These are phyloP conservation scores for Mystacides longicornis DNA, from an alignment of 2,888 invertebrate genomes.

Conservation along the genomic window DNA sequence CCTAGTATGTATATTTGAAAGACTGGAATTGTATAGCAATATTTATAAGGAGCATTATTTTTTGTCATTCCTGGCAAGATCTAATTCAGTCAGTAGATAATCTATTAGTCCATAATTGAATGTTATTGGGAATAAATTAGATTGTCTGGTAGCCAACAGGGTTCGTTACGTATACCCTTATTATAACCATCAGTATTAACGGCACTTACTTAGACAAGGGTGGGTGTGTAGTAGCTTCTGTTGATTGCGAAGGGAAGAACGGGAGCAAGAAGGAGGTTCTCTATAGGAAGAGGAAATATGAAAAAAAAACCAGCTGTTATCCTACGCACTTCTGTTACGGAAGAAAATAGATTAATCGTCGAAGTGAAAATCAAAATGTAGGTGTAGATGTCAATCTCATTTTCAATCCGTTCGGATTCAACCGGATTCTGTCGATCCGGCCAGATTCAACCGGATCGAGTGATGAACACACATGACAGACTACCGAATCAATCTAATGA, in stretches of 20 bases:
- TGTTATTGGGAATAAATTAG: constrained; percentile 1
- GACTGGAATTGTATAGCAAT: too few species aligned
- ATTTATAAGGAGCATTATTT: too few species aligned
- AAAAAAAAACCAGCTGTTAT: background rate
- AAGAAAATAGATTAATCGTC: too few species aligned
- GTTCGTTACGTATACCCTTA: background rate
- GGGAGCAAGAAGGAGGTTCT: background rate
- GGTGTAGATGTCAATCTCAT: too few species aligned
- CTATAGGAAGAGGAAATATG: background rate
- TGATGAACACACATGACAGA: too few species aligned
- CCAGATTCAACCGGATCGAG: too few species aligned
- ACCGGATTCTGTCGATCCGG: too few species aligned
- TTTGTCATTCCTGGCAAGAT: background rate
- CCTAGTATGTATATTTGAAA: too few species aligned
- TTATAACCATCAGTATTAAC: background rate
- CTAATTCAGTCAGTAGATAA: background rate
- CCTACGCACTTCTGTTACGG: too few species aligned
- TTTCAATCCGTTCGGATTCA: too few species aligned
- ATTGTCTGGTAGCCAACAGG: background rate
- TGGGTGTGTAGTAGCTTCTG: background rate
- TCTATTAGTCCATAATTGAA: background rate
- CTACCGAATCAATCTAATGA: too few species aligned
- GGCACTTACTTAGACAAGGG: background rate
- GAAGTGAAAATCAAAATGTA: too few species aligned
- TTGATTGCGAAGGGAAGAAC: background rate